phyloP scores from a whole-genome alignment of 2,797 vertebrate species.

The Chromobotia macracanthus region DNA sequence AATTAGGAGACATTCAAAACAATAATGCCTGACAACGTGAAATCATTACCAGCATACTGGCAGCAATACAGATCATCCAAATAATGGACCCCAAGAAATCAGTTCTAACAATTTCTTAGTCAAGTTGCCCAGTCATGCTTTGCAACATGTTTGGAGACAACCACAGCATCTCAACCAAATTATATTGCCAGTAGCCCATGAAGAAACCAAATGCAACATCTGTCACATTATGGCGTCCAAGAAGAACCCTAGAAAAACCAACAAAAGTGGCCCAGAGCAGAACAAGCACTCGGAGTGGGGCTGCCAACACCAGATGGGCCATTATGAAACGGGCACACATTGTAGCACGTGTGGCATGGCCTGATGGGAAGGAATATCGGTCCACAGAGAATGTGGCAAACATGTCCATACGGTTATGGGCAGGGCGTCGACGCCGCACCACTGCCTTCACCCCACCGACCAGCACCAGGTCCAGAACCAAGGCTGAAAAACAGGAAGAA shows the following conservation, averaged over 20 bases:
- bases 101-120: constrained; percentile 47
- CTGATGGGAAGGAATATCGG: constrained; percentile 95
- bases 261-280: constrained; percentile 89
- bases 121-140: constrained; percentile 69
- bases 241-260: constrained; percentile 89
- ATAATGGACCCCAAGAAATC: background rate
- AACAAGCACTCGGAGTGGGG: constrained; percentile 88
- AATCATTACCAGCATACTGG: constrained; percentile 5
- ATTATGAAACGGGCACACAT: constrained; percentile 91
- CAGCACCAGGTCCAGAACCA: constrained; percentile 89
- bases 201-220: constrained; percentile 92
- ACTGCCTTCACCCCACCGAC: constrained; percentile 86
- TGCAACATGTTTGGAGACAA: constrained; percentile 83
- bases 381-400: constrained; percentile 95
- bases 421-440: constrained; percentile 88
- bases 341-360: constrained; percentile 92
- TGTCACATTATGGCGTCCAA: constrained; percentile 95
- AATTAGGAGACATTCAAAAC: background rate
- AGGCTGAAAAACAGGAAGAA: constrained; percentile 69
- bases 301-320: constrained; percentile 89
- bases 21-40: background rate
- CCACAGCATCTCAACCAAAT: constrained; percentile 91
- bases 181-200: constrained; percentile 92
- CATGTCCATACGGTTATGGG: constrained; percentile 98
- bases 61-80: background rate